phyloP scores from a whole-genome alignment of 2,888 invertebrate genomes.

The Atethmia centrago region DNA sequence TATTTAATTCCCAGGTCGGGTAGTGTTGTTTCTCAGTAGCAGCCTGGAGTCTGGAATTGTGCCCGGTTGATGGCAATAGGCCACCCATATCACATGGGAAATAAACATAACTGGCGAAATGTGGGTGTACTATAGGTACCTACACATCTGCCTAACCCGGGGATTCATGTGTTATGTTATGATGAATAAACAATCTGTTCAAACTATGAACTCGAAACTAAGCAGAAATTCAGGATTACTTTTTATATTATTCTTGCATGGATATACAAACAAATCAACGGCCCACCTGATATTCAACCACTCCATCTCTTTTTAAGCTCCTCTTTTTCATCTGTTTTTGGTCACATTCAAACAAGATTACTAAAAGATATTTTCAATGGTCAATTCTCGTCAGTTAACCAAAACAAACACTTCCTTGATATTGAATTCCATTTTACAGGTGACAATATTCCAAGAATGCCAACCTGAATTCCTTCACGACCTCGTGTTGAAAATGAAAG shows the following conservation, averaged over 20 bases:
- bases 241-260: not conserved
- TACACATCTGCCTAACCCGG: no score
- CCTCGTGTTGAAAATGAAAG: constrained; percentile 99
- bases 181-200: no score
- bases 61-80: no score
- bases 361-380: not conserved
- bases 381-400: not conserved
- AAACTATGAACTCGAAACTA: not conserved
- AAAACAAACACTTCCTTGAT: not conserved
- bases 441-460: constrained; percentile 99
- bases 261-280: not conserved
- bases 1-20: no score
- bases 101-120: no score
- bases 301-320: not conserved
- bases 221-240: not conserved
- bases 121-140: no score
- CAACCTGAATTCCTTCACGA: constrained; percentile 99
- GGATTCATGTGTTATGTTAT: no score
- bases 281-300: not conserved
- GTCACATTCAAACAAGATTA: no score
- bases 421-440: constrained; percentile 89
- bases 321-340: not conserved
- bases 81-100: no score
- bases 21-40: not conserved
- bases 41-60: not conserved